Base-by-base conservation (phyloP, 2,888 invertebrate species). In the Cinara cedri region DNA sequence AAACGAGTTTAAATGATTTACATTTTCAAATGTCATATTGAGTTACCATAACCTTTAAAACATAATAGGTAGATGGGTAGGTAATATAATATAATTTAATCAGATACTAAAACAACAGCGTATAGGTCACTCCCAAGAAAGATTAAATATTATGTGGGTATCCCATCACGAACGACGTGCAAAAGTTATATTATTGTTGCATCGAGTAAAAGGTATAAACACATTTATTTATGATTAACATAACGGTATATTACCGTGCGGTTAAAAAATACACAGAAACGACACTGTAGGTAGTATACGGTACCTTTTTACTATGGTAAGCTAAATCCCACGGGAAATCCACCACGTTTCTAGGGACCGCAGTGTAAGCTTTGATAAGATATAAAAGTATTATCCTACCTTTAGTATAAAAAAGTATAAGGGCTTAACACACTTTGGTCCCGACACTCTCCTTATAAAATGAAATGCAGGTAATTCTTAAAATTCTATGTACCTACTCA, bases 291-390 rank as follows among this genome's bases (percentile, higher is more conserved):
- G 34, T 6, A 34, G 34, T 34, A 8, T 51, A 26, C 26, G 14
- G 19, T 34, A 34, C 14, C 14, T 10, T 34, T 60, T 46, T 51
- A 42, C 63, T 63, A 21, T 34, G 63, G 63, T 63, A 42, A 74
- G 51, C 21, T 51, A 63, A 74, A 42, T 51, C 51, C 11, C 3
- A 21, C 34, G 19, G 42, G 34, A 62, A 72, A 63, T 74, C 63
- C 42, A 1, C 19, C 60, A 21, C 74, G 21, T 63, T 51, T 51
- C 51, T 24, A 1, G 44, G 51, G 63, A 74, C 74, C n/a, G n/a
- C n/a, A n/a, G n/a, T 63, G 24, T 63, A 74, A 74, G 60, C 72
- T 74, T 63, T 54, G 63, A 51, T 63, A 54, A 63, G 51, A 60
- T 51, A 26, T 51, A 49, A 14, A 34, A 3, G 24, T 49, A 74